Evolutionary conservation across 2,113 vertebrate genomes (phyloP), one percentile per base, ranked within the genome.

Genomic region (Gambusia holbrooki): DNA sequence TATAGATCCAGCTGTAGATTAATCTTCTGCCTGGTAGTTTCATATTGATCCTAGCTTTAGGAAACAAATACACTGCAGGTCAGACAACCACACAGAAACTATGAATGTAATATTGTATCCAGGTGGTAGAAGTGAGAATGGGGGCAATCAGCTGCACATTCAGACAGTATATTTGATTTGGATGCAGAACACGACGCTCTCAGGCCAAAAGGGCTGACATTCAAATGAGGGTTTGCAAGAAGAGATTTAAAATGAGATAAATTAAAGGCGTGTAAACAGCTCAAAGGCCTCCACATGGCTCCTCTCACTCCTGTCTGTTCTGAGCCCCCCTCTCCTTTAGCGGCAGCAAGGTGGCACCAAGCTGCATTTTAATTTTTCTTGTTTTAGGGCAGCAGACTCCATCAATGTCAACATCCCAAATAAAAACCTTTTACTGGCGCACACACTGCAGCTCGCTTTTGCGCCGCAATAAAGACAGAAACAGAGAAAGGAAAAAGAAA

Each of bases 341-440:
- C 32, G 67, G 74, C 71, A 84, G 80, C 33, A 58, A 76, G 76
- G 78, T 80, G 83, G 85, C 76, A 87, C 84, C 65, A 27, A 84
- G 88, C 86, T 84, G 80, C 82, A 87, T 89, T 84, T 88, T 74
- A 87, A 90, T 90, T 86, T 72, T 86, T 85, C 85, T 92, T 92
- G 87, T 91, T 91, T 89, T 89, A 69, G 83, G 85, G 83, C 85
- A 87, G 86, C 89, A 69, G 83, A 89, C 85, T 92, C 81, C 87
- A 81, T 90, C 88, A 33, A 82, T 79, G 81, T 80, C 88, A 92
- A 75, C 80, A 73, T 82, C 82, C 82, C 81, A 83, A 87, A 94
- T 93, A 93, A 93, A 92, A 90, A 89, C n/a, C 82, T 81, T 93
- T 92, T 89, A 93, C 93, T 80, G 84, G 83, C 62, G 77, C 88